phyloP scores from a whole-genome alignment of 1,140 invertebrate species.

The Tetramorium alpestre region DNA sequence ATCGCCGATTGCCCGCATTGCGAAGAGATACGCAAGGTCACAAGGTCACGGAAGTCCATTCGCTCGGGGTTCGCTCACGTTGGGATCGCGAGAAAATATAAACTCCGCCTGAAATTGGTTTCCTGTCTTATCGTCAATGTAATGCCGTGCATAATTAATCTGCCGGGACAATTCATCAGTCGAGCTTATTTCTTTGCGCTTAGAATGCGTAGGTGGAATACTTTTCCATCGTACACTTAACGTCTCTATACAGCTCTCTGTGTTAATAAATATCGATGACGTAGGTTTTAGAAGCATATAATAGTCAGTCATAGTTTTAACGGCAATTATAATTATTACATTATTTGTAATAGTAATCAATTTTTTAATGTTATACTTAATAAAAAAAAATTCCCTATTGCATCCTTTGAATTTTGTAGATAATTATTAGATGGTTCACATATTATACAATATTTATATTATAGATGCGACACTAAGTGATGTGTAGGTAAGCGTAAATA shows the following conservation, averaged over 20 bases:
- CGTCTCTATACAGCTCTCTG: background rate
- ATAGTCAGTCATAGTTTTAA: background rate
- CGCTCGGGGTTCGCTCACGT: background rate
- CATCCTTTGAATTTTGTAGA: background rate
- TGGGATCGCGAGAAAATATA: background rate
- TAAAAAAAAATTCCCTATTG: background rate
- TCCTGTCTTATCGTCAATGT: background rate
- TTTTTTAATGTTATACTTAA: background rate
- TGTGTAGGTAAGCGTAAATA: background rate
- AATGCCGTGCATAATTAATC: background rate
- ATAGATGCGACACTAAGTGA: background rate
- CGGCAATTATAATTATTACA: background rate
- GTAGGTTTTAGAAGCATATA: background rate
- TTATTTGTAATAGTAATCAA: background rate
- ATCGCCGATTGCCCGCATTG: conserved; percentile 22
- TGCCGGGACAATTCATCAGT: too few relatives aligned
- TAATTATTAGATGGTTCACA: background rate
- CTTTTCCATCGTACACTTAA: background rate
- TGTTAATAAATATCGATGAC: background rate
- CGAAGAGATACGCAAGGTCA: conserved; percentile 41
- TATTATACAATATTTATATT: background rate
- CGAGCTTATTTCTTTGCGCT: background rate
- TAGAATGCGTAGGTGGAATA: background rate
- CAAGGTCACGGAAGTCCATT: conserved; percentile 57
- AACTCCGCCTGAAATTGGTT: background rate